Conservation (phyloP, 2,888 invertebrate species). For the Andrena praecox region DNA sequence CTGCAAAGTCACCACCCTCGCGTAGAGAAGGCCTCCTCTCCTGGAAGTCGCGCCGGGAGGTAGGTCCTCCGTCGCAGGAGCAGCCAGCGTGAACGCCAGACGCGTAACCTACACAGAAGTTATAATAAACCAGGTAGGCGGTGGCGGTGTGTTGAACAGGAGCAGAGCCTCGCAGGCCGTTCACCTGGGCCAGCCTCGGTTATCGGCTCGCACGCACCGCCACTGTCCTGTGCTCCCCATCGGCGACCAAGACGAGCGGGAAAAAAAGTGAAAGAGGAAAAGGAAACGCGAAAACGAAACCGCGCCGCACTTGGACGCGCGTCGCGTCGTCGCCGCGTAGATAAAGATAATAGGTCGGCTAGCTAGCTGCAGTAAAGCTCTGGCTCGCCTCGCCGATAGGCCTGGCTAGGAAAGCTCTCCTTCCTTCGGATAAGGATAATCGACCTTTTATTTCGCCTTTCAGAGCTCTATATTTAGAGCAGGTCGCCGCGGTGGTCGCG, state of each 20-base stretch:
- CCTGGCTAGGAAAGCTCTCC: slow-evolving; percentile 18
- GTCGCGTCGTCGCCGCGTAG: slow-evolving; percentile 41
- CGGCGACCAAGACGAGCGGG: slow-evolving; percentile 29
- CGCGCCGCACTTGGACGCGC: slow-evolving; percentile 31
- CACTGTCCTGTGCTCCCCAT: slow-evolving; percentile 54
- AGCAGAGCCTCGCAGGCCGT: slow-evolving; percentile 75
- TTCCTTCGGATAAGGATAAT: slow-evolving; percentile 53
- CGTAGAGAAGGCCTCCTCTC: too few species aligned
- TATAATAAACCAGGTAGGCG: slow-evolving; percentile 77
- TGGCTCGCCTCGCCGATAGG: slow-evolving; percentile 23
- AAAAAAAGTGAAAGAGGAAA: slow-evolving; percentile 28
- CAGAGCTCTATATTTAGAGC: slow-evolving; percentile 39
- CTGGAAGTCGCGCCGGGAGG: neutral
- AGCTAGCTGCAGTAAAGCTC: slow-evolving; percentile 37
- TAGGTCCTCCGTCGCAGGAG: neutral
- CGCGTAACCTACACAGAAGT: slow-evolving; percentile 64
- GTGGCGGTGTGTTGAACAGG: slow-evolving; percentile 65
- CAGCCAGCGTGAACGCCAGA: neutral
- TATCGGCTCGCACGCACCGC: slow-evolving; percentile 64
- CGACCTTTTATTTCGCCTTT: slow-evolving; percentile 39
- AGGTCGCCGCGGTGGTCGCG: neutral
- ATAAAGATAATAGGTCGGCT: slow-evolving; percentile 65
- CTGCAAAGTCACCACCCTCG: too few species aligned
- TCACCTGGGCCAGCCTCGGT: slow-evolving; percentile 76
- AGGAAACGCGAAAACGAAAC: slow-evolving; percentile 52